Evolutionary conservation across 1,140 invertebrate genomes (phyloP).

Genomic region (Psix sp.): DNA sequence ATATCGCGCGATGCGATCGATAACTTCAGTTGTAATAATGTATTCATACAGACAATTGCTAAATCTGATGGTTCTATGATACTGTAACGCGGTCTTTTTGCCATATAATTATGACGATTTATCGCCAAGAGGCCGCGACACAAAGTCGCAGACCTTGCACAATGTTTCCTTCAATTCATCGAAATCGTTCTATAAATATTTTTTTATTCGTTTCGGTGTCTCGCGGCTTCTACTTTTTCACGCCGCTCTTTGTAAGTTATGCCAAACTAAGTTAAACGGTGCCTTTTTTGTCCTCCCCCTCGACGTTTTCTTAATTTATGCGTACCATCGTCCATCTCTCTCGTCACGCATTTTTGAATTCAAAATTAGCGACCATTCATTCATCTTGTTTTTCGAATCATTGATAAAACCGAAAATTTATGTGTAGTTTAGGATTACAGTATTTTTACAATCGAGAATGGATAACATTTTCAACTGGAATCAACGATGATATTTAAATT

Average conservation of each 20-base stretch:
- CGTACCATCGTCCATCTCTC: not conserved
- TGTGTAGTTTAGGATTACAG: conserved; percentile 6
- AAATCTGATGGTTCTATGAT: conserved; percentile 35
- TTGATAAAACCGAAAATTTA: conserved; percentile 29
- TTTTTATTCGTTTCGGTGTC: conserved; percentile 12
- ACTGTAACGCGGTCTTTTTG: conserved; percentile 21
- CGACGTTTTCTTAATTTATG: conserved; percentile 8
- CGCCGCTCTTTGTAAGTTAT: not conserved
- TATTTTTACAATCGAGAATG: not conserved
- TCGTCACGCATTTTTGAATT: conserved; percentile 18
- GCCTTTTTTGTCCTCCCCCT: conserved; percentile 6
- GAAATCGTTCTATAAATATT: conserved; percentile 31
- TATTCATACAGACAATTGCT: conserved; percentile 38
- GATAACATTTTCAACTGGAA: not conserved
- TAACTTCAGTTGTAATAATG: conserved; percentile 21
- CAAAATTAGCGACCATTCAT: conserved; percentile 25
- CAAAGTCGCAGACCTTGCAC: conserved; percentile 44
- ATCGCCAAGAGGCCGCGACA: conserved; percentile 21
- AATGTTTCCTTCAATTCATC: conserved; percentile 16
- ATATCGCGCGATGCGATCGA: conserved; percentile 24
- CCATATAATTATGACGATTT: conserved; percentile 27
- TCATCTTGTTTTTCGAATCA: conserved; percentile 24
- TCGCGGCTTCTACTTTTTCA: conserved; percentile 2
- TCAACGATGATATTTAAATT: too few relatives aligned
- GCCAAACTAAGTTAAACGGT: not conserved